Percentiles rank a stretch among this genome's conserved stretches.
phyloP scores from a whole-genome alignment of 2,888 invertebrate genomes.

The Habroteleia sp. region DNA sequence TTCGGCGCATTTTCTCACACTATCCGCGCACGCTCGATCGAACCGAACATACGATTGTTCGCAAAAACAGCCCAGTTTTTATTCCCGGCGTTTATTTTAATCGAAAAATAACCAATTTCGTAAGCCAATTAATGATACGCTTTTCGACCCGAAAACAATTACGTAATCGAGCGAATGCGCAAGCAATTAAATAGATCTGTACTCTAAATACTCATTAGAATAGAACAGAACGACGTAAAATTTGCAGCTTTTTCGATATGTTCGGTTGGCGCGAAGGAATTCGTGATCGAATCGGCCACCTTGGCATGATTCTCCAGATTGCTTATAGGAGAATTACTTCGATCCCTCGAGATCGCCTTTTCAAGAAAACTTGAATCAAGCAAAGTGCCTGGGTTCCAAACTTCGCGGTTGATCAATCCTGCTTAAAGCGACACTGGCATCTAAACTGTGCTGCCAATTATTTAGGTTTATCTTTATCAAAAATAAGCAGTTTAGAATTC shows the following conservation, averaged over 20 bases:
- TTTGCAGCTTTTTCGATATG: neutral
- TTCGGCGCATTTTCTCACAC: slow-evolving; percentile 37
- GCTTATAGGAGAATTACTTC: slow-evolving; percentile 63
- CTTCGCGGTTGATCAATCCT: slow-evolving; percentile 62
- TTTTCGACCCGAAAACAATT: too few relatives aligned
- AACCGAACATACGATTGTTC: neutral
- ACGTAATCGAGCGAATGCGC: too few relatives aligned
- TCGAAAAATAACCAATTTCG: too few relatives aligned
- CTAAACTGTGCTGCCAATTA: neutral
- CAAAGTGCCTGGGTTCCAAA: slow-evolving; percentile 61
- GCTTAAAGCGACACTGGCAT: slow-evolving; percentile 35
- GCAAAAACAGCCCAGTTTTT: slow-evolving; percentile 9
- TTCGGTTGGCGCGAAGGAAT: slow-evolving; percentile 22
- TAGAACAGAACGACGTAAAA: slow-evolving; percentile 2
- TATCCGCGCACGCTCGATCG: neutral
- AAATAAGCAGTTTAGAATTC: too few relatives aligned
- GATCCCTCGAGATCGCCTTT: slow-evolving; percentile 70
- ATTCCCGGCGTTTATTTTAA: too few relatives aligned
- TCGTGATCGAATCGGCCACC: slow-evolving; percentile 68
- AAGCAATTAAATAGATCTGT: too few relatives aligned
- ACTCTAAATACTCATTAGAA: neutral
- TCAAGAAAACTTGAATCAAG: slow-evolving; percentile 70
- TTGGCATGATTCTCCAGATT: slow-evolving; percentile 74
- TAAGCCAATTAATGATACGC: too few relatives aligned
- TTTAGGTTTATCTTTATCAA: too few relatives aligned